Evolutionary conservation across 2,113 vertebrate genomes (phyloP), one percentile per base, ranked within the genome.

Genomic region (Erinaceus europaeus): DNA sequence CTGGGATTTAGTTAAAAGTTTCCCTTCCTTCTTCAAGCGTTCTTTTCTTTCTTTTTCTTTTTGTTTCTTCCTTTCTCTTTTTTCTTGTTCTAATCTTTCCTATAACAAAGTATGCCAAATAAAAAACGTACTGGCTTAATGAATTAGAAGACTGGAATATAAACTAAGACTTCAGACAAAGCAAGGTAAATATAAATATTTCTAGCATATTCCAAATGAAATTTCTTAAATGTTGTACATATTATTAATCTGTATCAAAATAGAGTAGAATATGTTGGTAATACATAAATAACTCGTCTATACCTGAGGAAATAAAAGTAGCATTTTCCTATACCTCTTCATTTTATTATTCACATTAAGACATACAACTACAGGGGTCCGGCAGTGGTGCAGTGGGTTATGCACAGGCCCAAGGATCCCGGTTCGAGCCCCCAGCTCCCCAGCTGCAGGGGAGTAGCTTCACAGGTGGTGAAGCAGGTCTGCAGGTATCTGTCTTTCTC

Each of bases 21-120:
- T 99, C 36, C 99, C 99, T 92, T 99, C 99, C 94, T 99, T 99
- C 96, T 99, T 99, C 94, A 99, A 97, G 3, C 99, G 98, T 90
- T 99, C 99, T 93, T 99, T 99, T 84, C 99, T 97, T 96, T 99
- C 99, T 91, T 99, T 99, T 93, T 99, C 99, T 96, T 99, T 99
- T 96, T 98, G 99, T 86, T 99, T 99, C 96, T 98, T 99, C 92
- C 98, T 99, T 96, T 99, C 99, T 93, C 98, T 99, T 21, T 98
- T 97, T 96, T 99, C 99, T 95, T 98, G 98, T 88, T 99, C 99
- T 90, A 99, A 94, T 62, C 98, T 98, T 95, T 99, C 99, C 99
- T 99, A 83, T 4, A 88, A 86, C 90, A 91, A 53, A 46, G 59
- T 3, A 78, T 25, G 44, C 27, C 44, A 91, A 6, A 82, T 53